Evolutionary conservation across 2,113 vertebrate species (phyloP), one percentile per base, ranked within the genome.

Genomic region (Gallinago paraguaiae): DNA sequence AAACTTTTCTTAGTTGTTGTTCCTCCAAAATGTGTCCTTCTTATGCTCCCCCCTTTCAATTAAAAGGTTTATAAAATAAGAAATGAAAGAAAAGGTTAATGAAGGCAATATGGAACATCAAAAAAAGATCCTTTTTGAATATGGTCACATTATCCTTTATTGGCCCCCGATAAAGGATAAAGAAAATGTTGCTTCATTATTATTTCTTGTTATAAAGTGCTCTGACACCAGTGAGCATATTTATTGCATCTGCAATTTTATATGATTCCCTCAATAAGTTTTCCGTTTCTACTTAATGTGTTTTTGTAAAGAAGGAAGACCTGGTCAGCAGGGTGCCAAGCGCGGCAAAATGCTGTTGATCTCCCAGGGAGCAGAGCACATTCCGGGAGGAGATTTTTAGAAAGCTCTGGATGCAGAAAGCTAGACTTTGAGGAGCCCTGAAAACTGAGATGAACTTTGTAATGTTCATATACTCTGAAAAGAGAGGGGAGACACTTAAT

Each of bases 21-120:
- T 93, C 39, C 28, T 83, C 60, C 24, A 69, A 92, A 87, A 56
- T 24, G 10, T 57, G 25, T 39, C 14, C 27, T 48, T 30, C 48
- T 68, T 76, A 60, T 35, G 6, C 30, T 68, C 71, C 11, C 13
- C 14, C 18, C 59, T 51, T 94, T 77, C 57, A 90, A 24, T 81
- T 91, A 91, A 91, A 91, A 82, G 28, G n/a, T 67, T 68, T 91
- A 80, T 86, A 86, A 91, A 90, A 48, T 10, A 79, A 63, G 71
- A 85, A 88, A 89, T 69, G 30, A 41, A 75, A 95, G 48, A 60
- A 76, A 30, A 54, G 3, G 33, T 37, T 89, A 94, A 95, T 67
- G 60, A 77, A 78, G 43, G 24, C 23, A 91, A 63, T 45, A 82
- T 48, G 31, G 50, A 82, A 78, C 46, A 88, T 74, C 59, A 67